Base-by-base conservation (phyloP, 1,140 invertebrate species). In the Idris sp. region DNA sequence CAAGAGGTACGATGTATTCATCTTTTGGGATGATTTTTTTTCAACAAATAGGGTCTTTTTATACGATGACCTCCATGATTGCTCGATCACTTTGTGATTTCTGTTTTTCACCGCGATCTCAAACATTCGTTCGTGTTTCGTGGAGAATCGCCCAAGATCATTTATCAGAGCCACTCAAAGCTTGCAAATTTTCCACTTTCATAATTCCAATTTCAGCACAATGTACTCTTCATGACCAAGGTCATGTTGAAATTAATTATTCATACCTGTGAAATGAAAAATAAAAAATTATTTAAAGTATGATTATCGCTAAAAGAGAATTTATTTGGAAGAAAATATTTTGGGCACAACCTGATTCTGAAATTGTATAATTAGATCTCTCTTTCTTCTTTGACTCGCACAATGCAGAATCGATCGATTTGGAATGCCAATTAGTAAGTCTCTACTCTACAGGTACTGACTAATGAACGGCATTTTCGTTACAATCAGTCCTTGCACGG, bases 1-100 rank as follows among this genome's bases (percentile, higher is more conserved):
- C 41, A 77, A 65, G 8, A 84, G 62, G 65, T 86, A 86, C 26
- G 84, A 84, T 28, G 80, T 81, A 76, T 86, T 86, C 82, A 85
- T 85, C 28, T 73, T 81, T 44, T 31, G 8, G 19, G 26, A 33
- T 13, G 53, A 51, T 41, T 64, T 41, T 26, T 68, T 30, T 38
- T 64, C 53, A 10, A 26, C 22, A 46, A 13, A 46, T 30, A 26
- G 22, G 25, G 38, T 65, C 19, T 49, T 54, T 68, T 68, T 68
- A 74, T 40, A 36, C 43, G 28, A 4, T 56, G 69, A 51, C 53
- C 44, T 59, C 46, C 71, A 74, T 74, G 54, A 54, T 28, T 44
- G 43, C 10, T 53, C 46, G 36, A 59, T 67, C 62, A 48, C 40
- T 53, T 67, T 59, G 54, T 67, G 62, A 61, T 67, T 58, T 14